These are phyloP conservation scores for Aratinga solstitialis DNA, from an alignment of 2,797 vertebrate species.

Conservation along the genomic window DNA sequence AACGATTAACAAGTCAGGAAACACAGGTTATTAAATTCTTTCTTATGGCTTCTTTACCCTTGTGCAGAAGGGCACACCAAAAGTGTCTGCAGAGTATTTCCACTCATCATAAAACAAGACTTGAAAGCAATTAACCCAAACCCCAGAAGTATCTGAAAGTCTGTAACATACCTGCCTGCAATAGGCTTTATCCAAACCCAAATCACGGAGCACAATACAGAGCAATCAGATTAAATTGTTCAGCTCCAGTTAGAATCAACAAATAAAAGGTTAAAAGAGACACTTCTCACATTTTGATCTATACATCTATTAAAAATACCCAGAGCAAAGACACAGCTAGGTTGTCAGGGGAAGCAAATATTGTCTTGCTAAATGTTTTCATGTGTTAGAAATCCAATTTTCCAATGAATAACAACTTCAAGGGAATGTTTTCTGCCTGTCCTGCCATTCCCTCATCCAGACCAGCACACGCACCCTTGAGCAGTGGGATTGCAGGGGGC, in stretches of 20 bases:
- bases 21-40: not conserved
- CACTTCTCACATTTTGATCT: not conserved
- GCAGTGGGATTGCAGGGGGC: not conserved
- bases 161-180: not conserved
- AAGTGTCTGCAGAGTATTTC: not conserved
- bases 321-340: not conserved
- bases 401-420: not conserved
- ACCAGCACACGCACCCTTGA: not conserved
- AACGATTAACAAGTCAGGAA: not conserved
- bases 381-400: not conserved
- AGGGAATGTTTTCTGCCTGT: not conserved
- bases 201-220: not conserved
- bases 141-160: not conserved
- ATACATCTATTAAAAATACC: not conserved
- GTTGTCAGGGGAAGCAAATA: slow-evolving; percentile 21
- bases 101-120: not conserved
- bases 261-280: not conserved
- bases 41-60: not conserved
- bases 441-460: not conserved
- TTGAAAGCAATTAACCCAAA: not conserved
- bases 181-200: not conserved
- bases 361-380: not conserved
- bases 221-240: not conserved
- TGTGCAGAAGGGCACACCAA: not conserved
- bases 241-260: not conserved